Evolutionary conservation across 1,140 invertebrate genomes (phyloP).

Genomic region (Drosophila auraria): DNA sequence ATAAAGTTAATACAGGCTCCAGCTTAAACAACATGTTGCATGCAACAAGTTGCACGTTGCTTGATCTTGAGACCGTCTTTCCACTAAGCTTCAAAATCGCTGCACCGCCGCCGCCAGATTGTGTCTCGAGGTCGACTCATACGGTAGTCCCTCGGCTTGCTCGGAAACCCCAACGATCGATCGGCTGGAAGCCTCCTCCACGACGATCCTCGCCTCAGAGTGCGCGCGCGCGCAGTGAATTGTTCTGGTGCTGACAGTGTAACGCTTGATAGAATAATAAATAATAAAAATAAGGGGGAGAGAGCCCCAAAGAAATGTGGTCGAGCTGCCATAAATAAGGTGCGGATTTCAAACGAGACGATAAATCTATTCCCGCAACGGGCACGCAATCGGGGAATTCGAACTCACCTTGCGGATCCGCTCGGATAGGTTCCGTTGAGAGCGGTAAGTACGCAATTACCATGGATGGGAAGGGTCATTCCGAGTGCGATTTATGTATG

Average conservation of each 20-base stretch:
- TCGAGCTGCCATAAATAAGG: conserved; percentile 57
- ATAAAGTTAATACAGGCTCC: background rate
- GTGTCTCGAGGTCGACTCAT: conserved; percentile 31
- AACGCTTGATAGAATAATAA: conserved; percentile 65
- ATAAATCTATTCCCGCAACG: conserved; percentile 60
- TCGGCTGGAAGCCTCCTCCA: conserved; percentile 8
- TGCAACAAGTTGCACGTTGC: conserved; percentile 42
- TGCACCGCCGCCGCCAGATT: conserved; percentile 19
- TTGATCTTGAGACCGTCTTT: conserved; percentile 2
- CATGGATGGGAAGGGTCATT: conserved; percentile 43
- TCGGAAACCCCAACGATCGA: background rate
- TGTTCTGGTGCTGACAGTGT: conserved; percentile 57
- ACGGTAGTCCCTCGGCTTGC: conserved; percentile 22
- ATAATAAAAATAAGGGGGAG: conserved; percentile 47
- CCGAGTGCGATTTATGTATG: conserved; percentile 44
- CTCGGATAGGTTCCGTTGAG: conserved; percentile 40
- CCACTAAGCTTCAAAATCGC: background rate
- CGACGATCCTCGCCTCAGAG: background rate
- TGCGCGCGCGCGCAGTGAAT: conserved; percentile 30
- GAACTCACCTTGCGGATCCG: conserved; percentile 43
- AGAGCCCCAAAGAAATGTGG: conserved; percentile 42
- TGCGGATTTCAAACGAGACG: conserved; percentile 58
- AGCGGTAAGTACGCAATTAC: conserved; percentile 63
- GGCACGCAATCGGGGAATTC: conserved; percentile 55
- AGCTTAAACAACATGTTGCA: conserved; percentile 37